phyloP scores from a whole-genome alignment of 2,888 invertebrate genomes.

The Synanthedon formicaeformis region DNA sequence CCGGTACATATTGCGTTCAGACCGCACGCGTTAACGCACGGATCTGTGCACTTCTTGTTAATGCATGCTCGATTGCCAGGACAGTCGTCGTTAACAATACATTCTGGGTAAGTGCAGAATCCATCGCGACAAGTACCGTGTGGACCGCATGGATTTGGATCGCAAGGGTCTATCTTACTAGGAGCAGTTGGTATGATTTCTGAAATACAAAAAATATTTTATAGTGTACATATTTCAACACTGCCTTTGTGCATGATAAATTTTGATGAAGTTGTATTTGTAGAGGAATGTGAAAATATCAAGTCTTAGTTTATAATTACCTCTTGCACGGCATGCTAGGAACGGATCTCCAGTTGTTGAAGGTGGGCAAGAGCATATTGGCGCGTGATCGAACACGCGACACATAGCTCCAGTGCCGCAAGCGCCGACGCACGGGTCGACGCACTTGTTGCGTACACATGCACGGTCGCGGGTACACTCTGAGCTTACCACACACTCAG shows the following conservation, averaged over 20 bases:
- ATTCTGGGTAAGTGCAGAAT: constrained; percentile 83
- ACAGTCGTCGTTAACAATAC: constrained; percentile 89
- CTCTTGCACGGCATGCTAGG: constrained; percentile 68
- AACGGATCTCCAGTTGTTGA: constrained; percentile 85
- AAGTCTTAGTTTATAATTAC: constrained; percentile 13
- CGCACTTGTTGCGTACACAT: constrained; percentile 82
- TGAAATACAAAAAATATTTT: background rate
- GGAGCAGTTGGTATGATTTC: constrained; percentile 10
- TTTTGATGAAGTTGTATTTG: background rate
- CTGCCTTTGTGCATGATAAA: background rate
- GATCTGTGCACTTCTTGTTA: constrained; percentile 85
- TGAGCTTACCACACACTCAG: constrained; percentile 85
- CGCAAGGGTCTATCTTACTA: constrained; percentile 71
- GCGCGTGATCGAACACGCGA: constrained; percentile 68
- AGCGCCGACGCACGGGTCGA: constrained; percentile 84
- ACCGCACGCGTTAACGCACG: constrained; percentile 85
- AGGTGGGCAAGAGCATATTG: constrained; percentile 82
- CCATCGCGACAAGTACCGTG: constrained; percentile 76
- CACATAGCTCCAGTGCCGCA: constrained; percentile 85
- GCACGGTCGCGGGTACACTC: constrained; percentile 83
- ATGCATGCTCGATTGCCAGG: constrained; percentile 84
- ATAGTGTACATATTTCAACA: background rate
- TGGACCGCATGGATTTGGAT: constrained; percentile 79
- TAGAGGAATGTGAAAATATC: background rate
- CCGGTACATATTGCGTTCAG: constrained; percentile 86